These are phyloP conservation scores for Callopanchax toddi DNA, from an alignment of 2,113 vertebrate species.

Conservation along the genomic window DNA sequence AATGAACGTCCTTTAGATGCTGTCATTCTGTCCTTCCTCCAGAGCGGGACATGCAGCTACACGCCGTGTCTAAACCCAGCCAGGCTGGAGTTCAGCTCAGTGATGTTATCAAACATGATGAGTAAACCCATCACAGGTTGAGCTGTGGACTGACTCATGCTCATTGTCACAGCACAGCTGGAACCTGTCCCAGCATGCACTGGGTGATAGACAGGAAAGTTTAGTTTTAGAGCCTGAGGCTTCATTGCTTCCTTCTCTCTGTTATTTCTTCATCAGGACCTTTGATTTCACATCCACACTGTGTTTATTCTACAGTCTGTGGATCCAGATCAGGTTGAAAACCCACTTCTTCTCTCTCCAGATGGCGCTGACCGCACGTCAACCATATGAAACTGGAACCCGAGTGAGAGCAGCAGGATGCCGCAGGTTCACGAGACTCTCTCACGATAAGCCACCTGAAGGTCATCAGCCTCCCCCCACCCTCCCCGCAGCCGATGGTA, in stretches of 20 bases:
- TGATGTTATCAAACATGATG: too few species aligned
- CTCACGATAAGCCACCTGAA: conserved; percentile 70
- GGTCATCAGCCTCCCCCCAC: conserved; percentile 59
- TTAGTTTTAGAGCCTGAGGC: neutral
- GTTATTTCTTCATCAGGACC: neutral
- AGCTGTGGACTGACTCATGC: neutral
- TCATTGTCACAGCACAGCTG: neutral
- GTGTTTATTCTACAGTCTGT: neutral
- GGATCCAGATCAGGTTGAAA: neutral
- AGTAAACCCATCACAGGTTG: neutral
- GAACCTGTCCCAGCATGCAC: conserved; percentile 16
- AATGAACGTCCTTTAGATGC: too few species aligned
- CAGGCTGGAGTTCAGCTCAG: too few species aligned
- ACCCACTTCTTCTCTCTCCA: conserved; percentile 18
- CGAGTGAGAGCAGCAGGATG: conserved; percentile 71
- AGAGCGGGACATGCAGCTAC: too few species aligned
- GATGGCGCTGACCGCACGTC: conserved; percentile 96
- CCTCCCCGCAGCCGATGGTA: conserved; percentile 63
- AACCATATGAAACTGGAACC: conserved; percentile 86
- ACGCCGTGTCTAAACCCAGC: too few species aligned
- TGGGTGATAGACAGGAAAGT: neutral
- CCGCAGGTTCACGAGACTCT: conserved; percentile 82
- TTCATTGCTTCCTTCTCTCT: neutral
- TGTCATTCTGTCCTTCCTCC: too few species aligned
- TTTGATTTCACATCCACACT: neutral